A percentile compares a stretch with the other conserved stretches of the same genome.
phyloP scores from a whole-genome alignment of 1,140 invertebrate species.

The Heliconius melpomene region DNA sequence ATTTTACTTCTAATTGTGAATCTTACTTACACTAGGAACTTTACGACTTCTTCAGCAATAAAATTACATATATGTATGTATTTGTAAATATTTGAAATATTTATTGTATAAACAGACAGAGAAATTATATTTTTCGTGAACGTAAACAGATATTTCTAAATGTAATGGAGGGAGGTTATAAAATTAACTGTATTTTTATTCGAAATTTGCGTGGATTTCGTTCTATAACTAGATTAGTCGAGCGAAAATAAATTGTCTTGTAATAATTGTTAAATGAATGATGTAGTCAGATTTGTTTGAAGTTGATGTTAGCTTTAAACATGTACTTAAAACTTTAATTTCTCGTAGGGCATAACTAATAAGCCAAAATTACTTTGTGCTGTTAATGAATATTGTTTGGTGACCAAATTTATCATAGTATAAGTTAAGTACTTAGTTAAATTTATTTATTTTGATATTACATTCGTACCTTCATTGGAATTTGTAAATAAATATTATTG shows the following conservation, averaged over 20 bases:
- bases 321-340: constrained; percentile 68
- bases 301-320: constrained; percentile 69
- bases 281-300: constrained; percentile 55
- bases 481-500: constrained; percentile 76
- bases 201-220: constrained; percentile 42
- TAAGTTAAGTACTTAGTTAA: constrained; percentile 68
- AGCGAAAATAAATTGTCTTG: constrained; percentile 39
- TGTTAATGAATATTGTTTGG: constrained; percentile 56
- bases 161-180: constrained; percentile 53
- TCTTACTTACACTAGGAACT: constrained; percentile 64
- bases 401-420: constrained; percentile 70
- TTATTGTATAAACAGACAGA: constrained; percentile 77
- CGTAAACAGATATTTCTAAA: constrained; percentile 65
- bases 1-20: constrained; percentile 54
- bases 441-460: constrained; percentile 77
- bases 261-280: constrained; percentile 44
- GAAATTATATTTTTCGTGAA: constrained; percentile 78
- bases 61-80: constrained; percentile 71
- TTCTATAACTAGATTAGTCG: constrained; percentile 40
- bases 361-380: constrained; percentile 64
- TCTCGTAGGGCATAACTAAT: constrained; percentile 54
- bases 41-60: constrained; percentile 76
- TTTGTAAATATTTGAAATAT: constrained; percentile 75
- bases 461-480: constrained; percentile 71
- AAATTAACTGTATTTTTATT: constrained; percentile 46